These are phyloP conservation scores for Ypsolopha sequella DNA, from an alignment of 2,888 invertebrate genomes.

Conservation along the genomic window DNA sequence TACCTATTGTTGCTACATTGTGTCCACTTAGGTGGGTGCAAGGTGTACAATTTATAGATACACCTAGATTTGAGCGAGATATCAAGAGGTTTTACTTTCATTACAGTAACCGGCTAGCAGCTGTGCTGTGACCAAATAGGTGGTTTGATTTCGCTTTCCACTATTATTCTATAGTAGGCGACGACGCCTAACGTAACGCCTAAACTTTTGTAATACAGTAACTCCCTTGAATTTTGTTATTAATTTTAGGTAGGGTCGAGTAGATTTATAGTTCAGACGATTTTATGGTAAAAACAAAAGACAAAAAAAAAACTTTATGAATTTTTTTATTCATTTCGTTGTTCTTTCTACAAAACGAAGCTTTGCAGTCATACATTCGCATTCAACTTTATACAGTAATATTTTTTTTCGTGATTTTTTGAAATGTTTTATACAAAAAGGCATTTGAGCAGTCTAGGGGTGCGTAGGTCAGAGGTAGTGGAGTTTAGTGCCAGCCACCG, in stretches of 20 bases:
- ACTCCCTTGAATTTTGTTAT: too few relatives aligned
- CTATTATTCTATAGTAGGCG: slow-evolving; percentile 8
- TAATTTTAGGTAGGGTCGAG: too few relatives aligned
- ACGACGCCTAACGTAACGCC: too few relatives aligned
- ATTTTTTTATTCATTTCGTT: slow-evolving; percentile 54
- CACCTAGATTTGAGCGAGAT: too few relatives aligned
- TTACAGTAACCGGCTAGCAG: background rate
- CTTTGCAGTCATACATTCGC: slow-evolving; percentile 53
- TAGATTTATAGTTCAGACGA: too few relatives aligned
- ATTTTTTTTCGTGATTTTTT: slow-evolving; percentile 26
- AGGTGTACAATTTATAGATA: too few relatives aligned
- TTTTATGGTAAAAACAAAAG: slow-evolving; percentile 14
- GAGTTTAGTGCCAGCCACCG: slow-evolving; percentile 47
- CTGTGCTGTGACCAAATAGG: slow-evolving; percentile 1
- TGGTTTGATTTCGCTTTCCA: slow-evolving; percentile 1
- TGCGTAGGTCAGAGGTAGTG: slow-evolving; percentile 34
- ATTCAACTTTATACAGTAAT: slow-evolving; percentile 56
- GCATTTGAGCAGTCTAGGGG: background rate
- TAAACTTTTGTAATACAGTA: too few relatives aligned
- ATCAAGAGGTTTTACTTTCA: too few relatives aligned
- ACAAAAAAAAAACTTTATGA: slow-evolving; percentile 31
- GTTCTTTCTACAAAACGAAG: slow-evolving; percentile 53
- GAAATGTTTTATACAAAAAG: slow-evolving; percentile 1
- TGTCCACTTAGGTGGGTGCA: too few relatives aligned
- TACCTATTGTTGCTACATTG: too few relatives aligned